phyloP scores from a whole-genome alignment of 1,140 invertebrate genomes.

The Drosophila equinoxialis region DNA sequence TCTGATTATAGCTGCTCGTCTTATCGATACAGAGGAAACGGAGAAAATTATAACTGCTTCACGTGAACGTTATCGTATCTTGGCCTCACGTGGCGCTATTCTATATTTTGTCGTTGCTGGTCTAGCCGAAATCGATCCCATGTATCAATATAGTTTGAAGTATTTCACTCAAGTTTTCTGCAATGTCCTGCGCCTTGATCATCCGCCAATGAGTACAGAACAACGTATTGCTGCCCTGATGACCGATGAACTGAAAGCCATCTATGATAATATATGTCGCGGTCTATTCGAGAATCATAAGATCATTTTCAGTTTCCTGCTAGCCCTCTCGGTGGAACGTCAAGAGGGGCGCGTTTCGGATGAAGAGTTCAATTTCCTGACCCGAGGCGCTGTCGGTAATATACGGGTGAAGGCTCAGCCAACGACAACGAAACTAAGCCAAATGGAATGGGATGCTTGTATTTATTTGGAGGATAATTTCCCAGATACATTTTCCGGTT shows the following conservation, averaged over 20 bases:
- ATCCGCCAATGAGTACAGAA: conserved; percentile 84
- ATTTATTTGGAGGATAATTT: conserved; percentile 86
- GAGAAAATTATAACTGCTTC: conserved; percentile 91
- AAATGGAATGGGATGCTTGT: conserved; percentile 86
- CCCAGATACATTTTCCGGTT: conserved; percentile 84
- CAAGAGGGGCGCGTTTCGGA: conserved; percentile 83
- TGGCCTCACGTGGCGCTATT: conserved; percentile 93
- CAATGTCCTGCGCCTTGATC: conserved; percentile 88
- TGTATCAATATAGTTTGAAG: conserved; percentile 97
- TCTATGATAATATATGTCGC: conserved; percentile 94
- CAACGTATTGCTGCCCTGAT: conserved; percentile 87
- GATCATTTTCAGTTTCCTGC: conserved; percentile 93
- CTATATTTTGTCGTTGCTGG: conserved; percentile 95
- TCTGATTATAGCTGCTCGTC: conserved; percentile 90
- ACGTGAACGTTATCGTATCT: conserved; percentile 91
- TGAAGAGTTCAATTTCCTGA: conserved; percentile 61
- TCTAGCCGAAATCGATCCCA: conserved; percentile 94
- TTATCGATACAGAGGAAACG: conserved; percentile 92
- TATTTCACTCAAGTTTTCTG: conserved; percentile 94
- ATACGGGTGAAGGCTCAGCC: conserved; percentile 62
- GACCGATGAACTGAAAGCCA: conserved; percentile 90
- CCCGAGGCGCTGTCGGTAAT: conserved; percentile 76
- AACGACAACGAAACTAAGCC: conserved; percentile 35
- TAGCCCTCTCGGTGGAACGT: conserved; percentile 90
- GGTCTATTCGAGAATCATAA: conserved; percentile 96